These are phyloP conservation scores for Ephydatia muelleri DNA, from an alignment of 37 sponge, comb jelly and placozoan species.

Conservation along the genomic window DNA sequence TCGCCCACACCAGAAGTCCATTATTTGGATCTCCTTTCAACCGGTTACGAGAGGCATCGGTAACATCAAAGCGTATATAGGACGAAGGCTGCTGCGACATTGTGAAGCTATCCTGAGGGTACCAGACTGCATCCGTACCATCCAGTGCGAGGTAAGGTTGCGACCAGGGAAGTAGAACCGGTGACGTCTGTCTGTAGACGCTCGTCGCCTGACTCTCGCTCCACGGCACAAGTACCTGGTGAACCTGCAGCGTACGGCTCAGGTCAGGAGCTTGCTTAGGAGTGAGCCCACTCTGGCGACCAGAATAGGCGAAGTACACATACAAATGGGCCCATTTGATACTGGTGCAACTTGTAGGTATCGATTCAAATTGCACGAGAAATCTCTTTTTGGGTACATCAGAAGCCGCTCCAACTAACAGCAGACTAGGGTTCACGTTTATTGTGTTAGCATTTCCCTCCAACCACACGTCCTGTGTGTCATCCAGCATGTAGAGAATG, in stretches of 20 bases:
- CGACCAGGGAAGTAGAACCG: neutral
- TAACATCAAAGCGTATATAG: constrained; percentile 29
- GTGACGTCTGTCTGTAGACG: neutral
- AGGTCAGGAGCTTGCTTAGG: constrained; percentile 26
- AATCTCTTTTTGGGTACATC: constrained; percentile 20
- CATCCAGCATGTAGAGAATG: no score
- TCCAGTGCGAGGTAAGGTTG: constrained; percentile 21
- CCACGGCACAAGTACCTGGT: constrained; percentile 29
- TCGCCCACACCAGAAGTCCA: constrained; percentile 38
- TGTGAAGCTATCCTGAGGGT: constrained; percentile 1
- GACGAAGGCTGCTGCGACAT: constrained; percentile 1
- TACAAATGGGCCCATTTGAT: constrained; percentile 32
- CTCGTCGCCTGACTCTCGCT: constrained; percentile 34
- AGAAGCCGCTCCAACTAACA: constrained; percentile 19
- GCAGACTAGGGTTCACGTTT: neutral
- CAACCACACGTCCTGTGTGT: constrained; percentile 8
- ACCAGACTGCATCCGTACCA: constrained; percentile 30
- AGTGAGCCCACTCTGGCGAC: constrained; percentile 15
- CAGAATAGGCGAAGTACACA: constrained; percentile 30
- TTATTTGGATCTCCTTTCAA: constrained; percentile 27
- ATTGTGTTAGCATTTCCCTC: neutral
- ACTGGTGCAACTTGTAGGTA: constrained; percentile 13
- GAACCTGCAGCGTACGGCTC: constrained; percentile 11
- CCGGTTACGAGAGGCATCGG: constrained; percentile 33
- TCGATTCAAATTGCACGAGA: constrained; percentile 33